phyloP scores from a whole-genome alignment of 2,888 invertebrate genomes.

The Smittia aterrima region DNA sequence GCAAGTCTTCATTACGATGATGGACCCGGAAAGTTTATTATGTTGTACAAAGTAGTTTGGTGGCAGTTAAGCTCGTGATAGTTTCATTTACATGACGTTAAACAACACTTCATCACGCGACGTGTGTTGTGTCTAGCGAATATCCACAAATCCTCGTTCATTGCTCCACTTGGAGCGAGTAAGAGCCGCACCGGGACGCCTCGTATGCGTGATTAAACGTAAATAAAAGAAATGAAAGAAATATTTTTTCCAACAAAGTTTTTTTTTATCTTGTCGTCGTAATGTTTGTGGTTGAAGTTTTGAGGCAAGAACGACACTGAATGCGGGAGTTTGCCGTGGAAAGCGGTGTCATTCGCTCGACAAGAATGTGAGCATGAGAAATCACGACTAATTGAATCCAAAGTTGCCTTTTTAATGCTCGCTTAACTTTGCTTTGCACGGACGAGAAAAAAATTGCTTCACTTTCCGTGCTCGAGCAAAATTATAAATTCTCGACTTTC shows the following conservation, averaged over 20 bases:
- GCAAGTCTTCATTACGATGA: neutral
- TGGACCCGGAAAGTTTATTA: neutral
- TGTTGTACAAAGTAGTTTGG: neutral
- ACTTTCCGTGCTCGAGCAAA: too few species aligned
- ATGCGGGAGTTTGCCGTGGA: too few species aligned
- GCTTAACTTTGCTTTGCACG: too few species aligned
- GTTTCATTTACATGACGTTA: neutral
- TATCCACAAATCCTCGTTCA: neutral
- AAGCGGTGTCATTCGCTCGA: too few species aligned
- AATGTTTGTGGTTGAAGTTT: neutral
- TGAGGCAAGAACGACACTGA: neutral
- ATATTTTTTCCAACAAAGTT: neutral
- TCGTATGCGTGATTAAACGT: constrained; percentile 1
- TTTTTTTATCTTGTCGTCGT: neutral
- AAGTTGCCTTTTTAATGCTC: too few species aligned
- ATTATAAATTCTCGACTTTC: neutral
- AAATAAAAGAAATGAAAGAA: constrained; percentile 1
- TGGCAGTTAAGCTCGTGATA: constrained; percentile 1
- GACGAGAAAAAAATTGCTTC: too few species aligned
- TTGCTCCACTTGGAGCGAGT: neutral
- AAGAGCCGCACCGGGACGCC: neutral
- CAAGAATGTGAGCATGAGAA: too few species aligned
- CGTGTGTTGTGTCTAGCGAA: neutral
- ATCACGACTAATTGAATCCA: too few species aligned
- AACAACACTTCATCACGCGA: constrained; percentile 29